A percentile compares a stretch with the other conserved stretches of the same genome.
phyloP scores from a whole-genome alignment of 2,888 invertebrate genomes.

The Metacarcinus magister region DNA sequence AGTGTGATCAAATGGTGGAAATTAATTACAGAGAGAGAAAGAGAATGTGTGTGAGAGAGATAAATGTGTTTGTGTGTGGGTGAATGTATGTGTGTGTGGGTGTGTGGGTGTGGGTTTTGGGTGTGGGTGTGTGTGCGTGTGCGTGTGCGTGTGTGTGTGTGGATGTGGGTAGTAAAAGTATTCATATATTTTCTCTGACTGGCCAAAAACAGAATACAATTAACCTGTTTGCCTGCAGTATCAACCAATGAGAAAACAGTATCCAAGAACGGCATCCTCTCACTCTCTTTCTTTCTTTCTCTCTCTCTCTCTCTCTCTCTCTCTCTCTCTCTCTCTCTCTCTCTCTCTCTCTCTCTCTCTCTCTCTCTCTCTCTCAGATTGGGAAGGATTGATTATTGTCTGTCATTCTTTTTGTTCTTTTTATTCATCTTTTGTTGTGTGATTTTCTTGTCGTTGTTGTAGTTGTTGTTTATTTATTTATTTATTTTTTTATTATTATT shows the following conservation, averaged over 20 bases:
- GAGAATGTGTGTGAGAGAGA: background rate
- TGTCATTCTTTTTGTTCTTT: background rate
- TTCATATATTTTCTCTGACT: background rate
- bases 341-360: too few relatives aligned
- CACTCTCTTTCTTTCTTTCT: too few relatives aligned
- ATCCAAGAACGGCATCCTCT: too few relatives aligned
- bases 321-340: too few relatives aligned
- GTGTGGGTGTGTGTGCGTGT: too few relatives aligned
- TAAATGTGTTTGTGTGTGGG: background rate
- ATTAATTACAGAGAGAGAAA: background rate
- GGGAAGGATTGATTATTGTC: too few relatives aligned
- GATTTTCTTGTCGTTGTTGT: background rate
- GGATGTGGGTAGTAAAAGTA: background rate
- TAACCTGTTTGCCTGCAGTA: background rate
- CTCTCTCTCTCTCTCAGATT: too few relatives aligned
- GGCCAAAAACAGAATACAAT: background rate
- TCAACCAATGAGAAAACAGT: background rate
- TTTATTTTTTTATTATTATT: too few relatives aligned
- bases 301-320: too few relatives aligned
- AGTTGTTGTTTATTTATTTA: background rate
- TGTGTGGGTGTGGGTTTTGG: conserved; percentile 7
- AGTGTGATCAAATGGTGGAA: background rate
- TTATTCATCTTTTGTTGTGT: background rate
- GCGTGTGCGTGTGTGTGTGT: background rate
- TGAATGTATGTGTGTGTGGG: background rate